Conservation (phyloP, 2,113 vertebrate genomes). For the Laticauda colubrina region DNA sequence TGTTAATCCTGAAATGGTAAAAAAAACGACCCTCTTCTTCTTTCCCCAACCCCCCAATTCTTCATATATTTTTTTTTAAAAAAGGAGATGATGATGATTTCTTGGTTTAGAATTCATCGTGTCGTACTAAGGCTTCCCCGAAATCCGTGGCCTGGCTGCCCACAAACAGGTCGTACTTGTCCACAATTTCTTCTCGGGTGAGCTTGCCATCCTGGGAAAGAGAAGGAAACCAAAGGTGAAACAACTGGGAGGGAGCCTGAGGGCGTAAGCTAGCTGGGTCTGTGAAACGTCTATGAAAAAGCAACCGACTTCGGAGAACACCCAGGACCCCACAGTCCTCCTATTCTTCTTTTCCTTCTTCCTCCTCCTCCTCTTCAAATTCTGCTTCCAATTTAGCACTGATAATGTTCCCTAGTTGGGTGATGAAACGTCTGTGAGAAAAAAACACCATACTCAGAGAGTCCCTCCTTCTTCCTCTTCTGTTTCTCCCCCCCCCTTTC, state of each 20-base stretch:
- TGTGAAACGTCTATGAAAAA: neutral
- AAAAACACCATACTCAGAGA: no score
- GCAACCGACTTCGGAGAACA: neutral
- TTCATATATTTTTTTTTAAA: slow-evolving; percentile 11
- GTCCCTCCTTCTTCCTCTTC: no score
- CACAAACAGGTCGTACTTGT: slow-evolving; percentile 89
- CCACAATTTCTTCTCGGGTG: slow-evolving; percentile 84
- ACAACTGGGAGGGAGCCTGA: no score
- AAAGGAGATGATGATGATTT: slow-evolving; percentile 29
- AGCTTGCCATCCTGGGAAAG: slow-evolving; percentile 83
- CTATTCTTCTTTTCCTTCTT: no score
- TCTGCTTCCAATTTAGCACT: neutral
- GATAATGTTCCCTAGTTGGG: neutral
- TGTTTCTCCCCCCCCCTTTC: no score
- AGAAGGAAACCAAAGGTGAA: neutral
- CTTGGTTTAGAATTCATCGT: slow-evolving; percentile 83
- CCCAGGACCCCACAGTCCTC: neutral
- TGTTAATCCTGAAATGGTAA: slow-evolving; percentile 68
- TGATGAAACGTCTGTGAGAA: neutral
- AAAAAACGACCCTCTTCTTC: slow-evolving; percentile 70
- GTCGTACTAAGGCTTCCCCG: slow-evolving; percentile 85
- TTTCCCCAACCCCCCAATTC: slow-evolving; percentile 64
- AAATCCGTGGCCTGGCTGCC: slow-evolving; percentile 94
- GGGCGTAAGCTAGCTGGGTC: neutral
- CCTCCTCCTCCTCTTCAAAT: neutral